A percentile compares a stretch with the other conserved stretches of the same genome.
Conservation (phyloP, 2,888 invertebrate genomes). For the Euzetes globulus region DNA sequence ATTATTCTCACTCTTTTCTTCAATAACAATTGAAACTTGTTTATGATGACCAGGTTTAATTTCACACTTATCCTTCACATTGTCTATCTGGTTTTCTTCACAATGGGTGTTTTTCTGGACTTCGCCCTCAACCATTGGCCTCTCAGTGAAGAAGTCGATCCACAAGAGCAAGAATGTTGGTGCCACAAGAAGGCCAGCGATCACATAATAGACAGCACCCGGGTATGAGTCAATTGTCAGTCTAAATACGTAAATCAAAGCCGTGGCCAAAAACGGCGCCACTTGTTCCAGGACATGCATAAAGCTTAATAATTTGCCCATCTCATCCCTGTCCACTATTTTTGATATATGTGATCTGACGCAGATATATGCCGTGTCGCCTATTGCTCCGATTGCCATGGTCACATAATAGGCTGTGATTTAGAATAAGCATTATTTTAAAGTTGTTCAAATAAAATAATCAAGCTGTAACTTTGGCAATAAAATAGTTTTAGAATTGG, state of each 20-base stretch:
- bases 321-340: conserved; percentile 20
- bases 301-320: conserved; percentile 17
- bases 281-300: conserved; percentile 1
- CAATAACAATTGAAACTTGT: too few species aligned
- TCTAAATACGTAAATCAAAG: not conserved
- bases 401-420: not conserved
- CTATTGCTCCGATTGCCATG: not conserved
- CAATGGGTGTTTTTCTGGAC: too few species aligned
- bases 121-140: not conserved
- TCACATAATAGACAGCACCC: not conserved
- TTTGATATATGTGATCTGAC: conserved; percentile 7
- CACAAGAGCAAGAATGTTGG: not conserved
- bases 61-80: too few species aligned
- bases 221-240: conserved; percentile 18
- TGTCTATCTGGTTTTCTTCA: too few species aligned
- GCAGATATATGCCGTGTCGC: not conserved
- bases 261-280: not conserved
- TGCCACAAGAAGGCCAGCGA: not conserved
- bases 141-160: not conserved
- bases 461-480: too few species aligned
- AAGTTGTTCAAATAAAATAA: too few species aligned
- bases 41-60: too few species aligned
- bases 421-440: too few species aligned
- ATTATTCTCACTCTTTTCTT: too few species aligned
- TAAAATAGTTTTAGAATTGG: too few species aligned